Conservation (phyloP, 1,140 invertebrate species). For the Formica selysi region DNA sequence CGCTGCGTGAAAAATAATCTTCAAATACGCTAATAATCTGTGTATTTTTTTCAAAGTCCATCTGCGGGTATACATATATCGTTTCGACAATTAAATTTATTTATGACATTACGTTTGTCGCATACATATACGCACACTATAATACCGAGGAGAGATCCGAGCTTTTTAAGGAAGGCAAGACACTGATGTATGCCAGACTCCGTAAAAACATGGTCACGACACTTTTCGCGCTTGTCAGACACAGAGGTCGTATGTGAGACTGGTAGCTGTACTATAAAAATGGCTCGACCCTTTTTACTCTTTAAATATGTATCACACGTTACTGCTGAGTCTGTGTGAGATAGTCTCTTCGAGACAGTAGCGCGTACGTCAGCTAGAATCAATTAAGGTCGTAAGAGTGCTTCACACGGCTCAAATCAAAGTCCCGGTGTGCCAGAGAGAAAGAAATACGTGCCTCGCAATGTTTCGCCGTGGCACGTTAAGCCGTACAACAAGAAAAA, state of each 20-base stretch:
- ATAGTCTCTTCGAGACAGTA: conserved; percentile 46
- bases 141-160: not conserved
- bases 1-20: conserved; percentile 11
- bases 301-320: conserved; percentile 64
- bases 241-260: conserved; percentile 40
- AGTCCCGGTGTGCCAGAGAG: conserved; percentile 43
- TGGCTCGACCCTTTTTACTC: conserved; percentile 49
- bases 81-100: conserved; percentile 61
- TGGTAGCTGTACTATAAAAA: conserved; percentile 48
- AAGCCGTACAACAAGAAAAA: conserved; percentile 59
- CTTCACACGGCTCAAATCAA: conserved; percentile 56
- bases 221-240: conserved; percentile 70
- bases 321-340: conserved; percentile 36
- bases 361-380: conserved; percentile 62
- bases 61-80: not conserved
- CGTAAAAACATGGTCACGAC: conserved; percentile 65
- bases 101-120: conserved; percentile 35
- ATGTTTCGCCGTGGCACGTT: conserved; percentile 57
- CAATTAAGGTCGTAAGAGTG: conserved; percentile 61
- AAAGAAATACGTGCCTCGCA: conserved; percentile 60
- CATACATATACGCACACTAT: not conserved
- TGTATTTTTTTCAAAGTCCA: not conserved
- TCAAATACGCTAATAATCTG: not conserved
- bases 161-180: conserved; percentile 52
- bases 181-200: conserved; percentile 58